These are phyloP conservation scores for Lamellibrachia luymesi DNA, from an alignment of 1,140 invertebrate species.

Conservation along the genomic window DNA sequence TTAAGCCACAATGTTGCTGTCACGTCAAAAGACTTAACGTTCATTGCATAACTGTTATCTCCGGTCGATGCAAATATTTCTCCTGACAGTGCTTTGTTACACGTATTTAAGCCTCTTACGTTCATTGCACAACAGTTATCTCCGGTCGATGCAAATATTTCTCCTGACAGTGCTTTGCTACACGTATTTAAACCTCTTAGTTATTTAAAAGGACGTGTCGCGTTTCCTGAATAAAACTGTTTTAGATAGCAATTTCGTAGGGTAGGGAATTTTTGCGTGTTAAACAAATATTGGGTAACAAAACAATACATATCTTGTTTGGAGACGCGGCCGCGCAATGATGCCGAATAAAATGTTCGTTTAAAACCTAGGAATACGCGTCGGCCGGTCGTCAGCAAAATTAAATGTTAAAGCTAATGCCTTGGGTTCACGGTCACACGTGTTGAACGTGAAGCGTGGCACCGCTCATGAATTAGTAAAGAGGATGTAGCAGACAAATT, in stretches of 20 bases:
- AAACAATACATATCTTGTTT: not conserved
- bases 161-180: no score
- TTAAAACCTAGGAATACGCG: not conserved
- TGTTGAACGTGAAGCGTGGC: not conserved
- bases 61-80: no score
- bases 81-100: no score
- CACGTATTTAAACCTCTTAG: not conserved
- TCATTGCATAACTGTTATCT: no score
- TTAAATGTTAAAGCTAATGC: not conserved
- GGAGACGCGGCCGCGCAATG: not conserved
- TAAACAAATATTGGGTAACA: not conserved
- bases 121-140: no score
- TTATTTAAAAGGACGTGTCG: not conserved
- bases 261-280: not conserved
- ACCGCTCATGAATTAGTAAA: not conserved
- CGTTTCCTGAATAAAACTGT: not conserved
- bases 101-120: no score
- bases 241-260: not conserved
- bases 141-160: no score
- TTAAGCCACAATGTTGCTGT: no score
- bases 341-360: not conserved
- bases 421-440: not conserved
- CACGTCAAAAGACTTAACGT: no score
- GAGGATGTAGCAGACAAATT: not conserved
- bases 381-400: not conserved